Base-by-base conservation (phyloP, 2,113 vertebrate species). In the Crotalus viridis region DNA sequence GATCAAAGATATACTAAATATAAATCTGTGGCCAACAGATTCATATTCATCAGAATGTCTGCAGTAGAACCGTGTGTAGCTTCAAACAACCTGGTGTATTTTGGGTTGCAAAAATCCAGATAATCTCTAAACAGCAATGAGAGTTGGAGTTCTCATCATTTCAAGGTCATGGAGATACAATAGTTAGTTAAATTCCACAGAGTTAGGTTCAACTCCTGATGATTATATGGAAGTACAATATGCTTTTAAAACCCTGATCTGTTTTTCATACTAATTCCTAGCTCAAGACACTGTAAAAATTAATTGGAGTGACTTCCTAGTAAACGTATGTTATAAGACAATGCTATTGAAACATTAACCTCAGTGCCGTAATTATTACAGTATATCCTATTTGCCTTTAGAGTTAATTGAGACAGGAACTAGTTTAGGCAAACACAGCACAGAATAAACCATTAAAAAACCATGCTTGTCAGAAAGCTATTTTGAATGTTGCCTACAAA, bases 401-500 rank as follows among this genome's bases (percentile, higher is more conserved):
- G 3, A 57, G 26, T 89, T 57, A 85, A 88, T 9, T 59, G 61
- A n/a, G 57, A 21, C 43, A 57, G 86, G 22, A 89, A 89, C 15
- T 52, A 90, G 28, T 55, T 64, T 57, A 52, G 28, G 4, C 55
- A 91, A 89, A 88, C 13, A 56, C 52, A 81, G 15, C 33, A 26
- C 61, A 89, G 64, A 56, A 56, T 56, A 59, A 91, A 57, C 85
- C n/a, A 85, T 54, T 61, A 55, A 22, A 57, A 43, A 61, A 89
- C 33, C 28, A 54, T 85, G 61, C 85, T 93, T 88, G 86, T 88
- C 89, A 22, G 33, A 85, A 89, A 61, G 87, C 69, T 93, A 43
- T 85, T 89, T 51, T 59, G 89, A 55, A 61, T 93, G 64, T 89
- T 93, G 87, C 64, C 28, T 91, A 91, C 54, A 91, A 89, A 91